A percentile compares a stretch with the other conserved stretches of the same genome.
phyloP scores from a whole-genome alignment of 2,888 invertebrate species.

The Xanthorhoe spadicearia region DNA sequence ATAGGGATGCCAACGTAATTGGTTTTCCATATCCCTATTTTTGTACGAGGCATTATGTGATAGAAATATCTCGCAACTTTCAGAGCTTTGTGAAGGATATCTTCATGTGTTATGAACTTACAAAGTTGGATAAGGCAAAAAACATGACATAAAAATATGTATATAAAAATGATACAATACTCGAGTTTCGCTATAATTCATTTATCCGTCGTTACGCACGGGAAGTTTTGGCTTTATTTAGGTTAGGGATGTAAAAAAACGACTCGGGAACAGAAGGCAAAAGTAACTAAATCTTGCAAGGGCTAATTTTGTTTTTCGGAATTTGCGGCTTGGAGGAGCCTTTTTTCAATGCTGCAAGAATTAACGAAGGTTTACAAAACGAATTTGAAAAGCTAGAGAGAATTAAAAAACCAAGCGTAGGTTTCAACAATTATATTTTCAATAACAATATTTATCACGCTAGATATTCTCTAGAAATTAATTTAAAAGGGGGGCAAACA shows the following conservation, averaged over 20 bases:
- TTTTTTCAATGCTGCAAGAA: not conserved
- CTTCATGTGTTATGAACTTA: conserved; percentile 5
- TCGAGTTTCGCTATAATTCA: conserved; percentile 59
- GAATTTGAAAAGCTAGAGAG: not conserved
- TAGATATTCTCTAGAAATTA: no score
- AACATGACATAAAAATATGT: not conserved
- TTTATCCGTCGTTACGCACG: conserved; percentile 67
- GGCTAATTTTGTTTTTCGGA: not conserved
- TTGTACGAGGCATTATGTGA: not conserved
- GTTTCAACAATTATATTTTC: no score
- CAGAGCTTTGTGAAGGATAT: conserved; percentile 11
- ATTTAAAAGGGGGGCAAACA: no score
- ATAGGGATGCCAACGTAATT: not conserved
- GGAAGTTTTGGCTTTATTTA: conserved; percentile 51
- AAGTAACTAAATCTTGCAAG: conserved; percentile 1
- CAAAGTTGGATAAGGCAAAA: conserved; percentile 1
- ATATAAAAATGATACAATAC: conserved; percentile 36
- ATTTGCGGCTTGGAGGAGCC: not conserved
- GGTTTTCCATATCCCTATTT: not conserved
- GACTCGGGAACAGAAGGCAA: not conserved
- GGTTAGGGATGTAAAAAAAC: conserved; percentile 4
- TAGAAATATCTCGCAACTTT: conserved; percentile 4
- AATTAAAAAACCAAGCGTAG: no score
- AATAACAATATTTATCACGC: no score
- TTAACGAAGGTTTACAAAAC: not conserved